These are phyloP conservation scores for Volucella bombylans DNA, from an alignment of 2,888 invertebrate species.

Conservation along the genomic window DNA sequence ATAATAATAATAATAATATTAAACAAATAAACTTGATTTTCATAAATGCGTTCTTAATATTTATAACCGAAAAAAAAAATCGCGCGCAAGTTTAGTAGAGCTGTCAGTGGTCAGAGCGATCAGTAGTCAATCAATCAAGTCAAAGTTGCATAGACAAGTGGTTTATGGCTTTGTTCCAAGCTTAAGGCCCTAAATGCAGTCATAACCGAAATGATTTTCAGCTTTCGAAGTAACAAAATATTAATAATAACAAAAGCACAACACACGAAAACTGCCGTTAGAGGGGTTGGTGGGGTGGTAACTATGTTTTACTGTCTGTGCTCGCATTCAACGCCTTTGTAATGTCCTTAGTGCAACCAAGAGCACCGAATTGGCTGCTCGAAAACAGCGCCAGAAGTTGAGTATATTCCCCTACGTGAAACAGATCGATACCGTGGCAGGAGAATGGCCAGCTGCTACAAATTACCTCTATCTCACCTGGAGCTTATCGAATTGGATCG, in stretches of 20 bases:
- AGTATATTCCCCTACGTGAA: conserved; percentile 94
- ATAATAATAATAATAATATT: no score
- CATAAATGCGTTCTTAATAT: no score
- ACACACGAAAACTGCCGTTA: conserved; percentile 44
- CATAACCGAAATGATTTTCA: conserved; percentile 33
- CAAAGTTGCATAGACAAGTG: conserved; percentile 48
- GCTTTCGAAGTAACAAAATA: conserved; percentile 29
- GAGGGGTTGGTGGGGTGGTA: conserved; percentile 23
- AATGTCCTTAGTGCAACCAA: conserved; percentile 85
- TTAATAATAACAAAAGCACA: background rate
- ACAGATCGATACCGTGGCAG: conserved; percentile 99
- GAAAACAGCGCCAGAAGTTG: conserved; percentile 89
- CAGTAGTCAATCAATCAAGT: conserved; percentile 62
- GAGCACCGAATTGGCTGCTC: conserved; percentile 92
- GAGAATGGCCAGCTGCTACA: conserved; percentile 99
- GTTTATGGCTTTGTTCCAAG: conserved; percentile 67
- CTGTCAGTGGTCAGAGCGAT: background rate
- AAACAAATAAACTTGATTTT: no score
- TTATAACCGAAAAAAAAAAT: conserved; percentile 12
- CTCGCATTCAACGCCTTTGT: conserved; percentile 52
- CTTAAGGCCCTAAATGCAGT: conserved; percentile 62
- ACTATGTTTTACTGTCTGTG: conserved; percentile 37
- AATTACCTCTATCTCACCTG: conserved; percentile 98
- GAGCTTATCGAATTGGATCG: conserved; percentile 98
- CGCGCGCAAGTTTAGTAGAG: conserved; percentile 31